Evolutionary conservation across 1,140 invertebrate species (phyloP), one percentile per base, ranked within the genome.

Genomic region (Anagrus nilaparvatae): DNA sequence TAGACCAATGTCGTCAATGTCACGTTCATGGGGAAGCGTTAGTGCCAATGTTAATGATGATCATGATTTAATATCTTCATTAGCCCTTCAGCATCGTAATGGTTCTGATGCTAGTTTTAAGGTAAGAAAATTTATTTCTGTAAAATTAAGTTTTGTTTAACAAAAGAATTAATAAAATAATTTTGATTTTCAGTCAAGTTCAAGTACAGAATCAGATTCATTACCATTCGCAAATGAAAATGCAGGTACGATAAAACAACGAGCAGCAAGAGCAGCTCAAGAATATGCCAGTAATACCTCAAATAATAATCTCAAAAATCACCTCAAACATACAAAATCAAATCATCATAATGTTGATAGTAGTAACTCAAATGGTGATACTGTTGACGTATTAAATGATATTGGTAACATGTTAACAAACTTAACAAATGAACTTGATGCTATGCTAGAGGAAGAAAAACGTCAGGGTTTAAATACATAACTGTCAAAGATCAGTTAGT

Each of bases 171-270:
- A 23, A 35, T 5, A 10, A 24, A 42, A 42, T 43, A 31, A 59
- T 57, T 46, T 57, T 40, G 49, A 55, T 21, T 73, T 72, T 9
- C 73, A 92, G 82, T 94, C 91, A 53, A 93, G 81, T 72, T 93
- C 90, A 46, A 95, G 90, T 69, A 91, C 88, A 38, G 87, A 96
- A 71, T 94, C 90, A 17, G 93, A 97, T 66, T 93, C 90, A 51
- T 77, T 98, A 60, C 94, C 94, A 27, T 98, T 98, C 69, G 94
- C 95, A 44, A 97, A 97, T 66, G 95, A 98, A 60, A 97, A 97
- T 70, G 91, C 92, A 24, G 95, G 94, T 9, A 98, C 95, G 18
- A 97, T 98, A 58, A 94, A 95, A 54, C 86, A 87, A 50, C 67
- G 82, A 44, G 70, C 74, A 3, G 65, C 60, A 3, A 63, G 74